Evolutionary conservation across 1,140 invertebrate genomes (phyloP), one percentile per base, ranked within the genome.

Genomic region (Mya arenaria): DNA sequence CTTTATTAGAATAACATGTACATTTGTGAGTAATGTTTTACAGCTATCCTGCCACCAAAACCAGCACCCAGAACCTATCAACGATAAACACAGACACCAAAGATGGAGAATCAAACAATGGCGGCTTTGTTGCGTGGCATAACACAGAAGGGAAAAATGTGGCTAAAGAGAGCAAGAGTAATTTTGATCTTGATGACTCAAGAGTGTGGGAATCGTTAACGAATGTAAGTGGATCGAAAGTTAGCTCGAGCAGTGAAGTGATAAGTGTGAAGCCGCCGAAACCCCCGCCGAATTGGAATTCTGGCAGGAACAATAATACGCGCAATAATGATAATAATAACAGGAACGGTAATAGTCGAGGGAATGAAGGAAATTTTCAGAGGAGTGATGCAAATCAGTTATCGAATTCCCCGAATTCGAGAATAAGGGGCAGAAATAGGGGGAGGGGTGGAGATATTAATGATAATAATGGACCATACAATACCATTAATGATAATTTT

Each of bases 161-260:
- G 56, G 55, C 48, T 4, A 36, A 32, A 62, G 79, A 72, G 3
- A 36, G 48, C 10, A 63, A 56, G 34, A 82, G 79, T 28, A 72
- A 82, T 65, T 82, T 82, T 66, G 58, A 82, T 32, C 30, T 82
- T 17, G 58, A 65, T 36, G 69, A 82, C 73, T 48, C 69, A 28
- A 48, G 32, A 25, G 30, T 82, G n/a, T 82, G 79, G 79, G 60
- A 82, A 19, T 73, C 79, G 0, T 52, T 82, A 28, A 82, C 79
- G 32, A 74, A 56, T 66, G 19, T 66, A 4, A 55, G 41, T n/a
- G n/a, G n/a, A n/a, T n/a, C n/a, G n/a, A n/a, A n/a, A n/a, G n/a
- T n/a, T n/a, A n/a, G n/a, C n/a, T n/a, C n/a, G n/a, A n/a, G n/a
- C n/a, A n/a, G n/a, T n/a, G n/a, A n/a, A n/a, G n/a, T n/a, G n/a